Base-by-base conservation (phyloP, 92 coral and sea anemone species). In the Metridium senile region DNA sequence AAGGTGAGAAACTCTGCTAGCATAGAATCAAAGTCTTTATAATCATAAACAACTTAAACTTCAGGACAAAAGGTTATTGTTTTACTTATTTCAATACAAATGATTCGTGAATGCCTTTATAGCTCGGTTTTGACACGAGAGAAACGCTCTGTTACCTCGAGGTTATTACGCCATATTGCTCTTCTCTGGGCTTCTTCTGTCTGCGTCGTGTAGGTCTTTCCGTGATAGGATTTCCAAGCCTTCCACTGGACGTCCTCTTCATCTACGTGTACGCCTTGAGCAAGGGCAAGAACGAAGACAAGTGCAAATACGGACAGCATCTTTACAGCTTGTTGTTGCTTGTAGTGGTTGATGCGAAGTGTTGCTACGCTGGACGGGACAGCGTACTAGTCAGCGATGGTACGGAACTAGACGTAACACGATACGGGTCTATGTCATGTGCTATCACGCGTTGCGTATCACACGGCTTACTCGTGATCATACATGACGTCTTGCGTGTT, bases 111-210 rank as follows among this genome's bases (percentile, higher is more conserved):
- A n/a, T n/a, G n/a, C n/a, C n/a, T n/a, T n/a, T n/a, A n/a, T n/a
- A n/a, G n/a, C n/a, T n/a, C n/a, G n/a, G n/a, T n/a, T n/a, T n/a
- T n/a, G n/a, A n/a, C n/a, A n/a, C n/a, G n/a, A n/a, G n/a, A n/a
- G 59, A 9, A 21, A 54, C n/a, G 4, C 59, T 13, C 23, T 16
- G 9, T 13, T 54, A 89, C 97, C 91, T 75, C 82, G 17, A 89
- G 74, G 66, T 89, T 92, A 46, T 92, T 74, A 31, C 46, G 70
- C 97, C 97, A 92, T 43, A 89, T 83, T 0, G 89, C 92, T 6
- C 62, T 68, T 11, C 97, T 72, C 32, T 80, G 84, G 0, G 51
- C 75, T 66, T 92, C 97, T 49, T 92, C 94, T 18, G 28, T 52
- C 47, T 62, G 59, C 2, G 87, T 65, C 0, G 63, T 22, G 70